phyloP scores from a whole-genome alignment of 2,888 invertebrate genomes.

The Parthenolecanium corni region DNA sequence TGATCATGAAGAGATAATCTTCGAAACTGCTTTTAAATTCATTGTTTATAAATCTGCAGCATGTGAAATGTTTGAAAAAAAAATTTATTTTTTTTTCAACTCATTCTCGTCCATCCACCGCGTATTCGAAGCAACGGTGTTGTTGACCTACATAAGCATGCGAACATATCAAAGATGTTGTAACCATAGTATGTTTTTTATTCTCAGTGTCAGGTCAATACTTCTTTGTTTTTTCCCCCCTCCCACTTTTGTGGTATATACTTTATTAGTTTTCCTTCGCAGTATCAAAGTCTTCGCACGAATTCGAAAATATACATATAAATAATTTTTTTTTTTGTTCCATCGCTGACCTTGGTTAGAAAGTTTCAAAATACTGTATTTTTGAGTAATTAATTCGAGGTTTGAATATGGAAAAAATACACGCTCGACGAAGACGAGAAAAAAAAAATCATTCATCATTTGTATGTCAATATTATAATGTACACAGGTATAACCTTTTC shows the following conservation, averaged over 20 bases:
- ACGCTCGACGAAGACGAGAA: no score
- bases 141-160: slow-evolving; percentile 23
- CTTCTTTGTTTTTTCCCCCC: no score
- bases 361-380: slow-evolving; percentile 17
- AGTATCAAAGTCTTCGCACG: slow-evolving; percentile 18
- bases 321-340: slow-evolving; percentile 3
- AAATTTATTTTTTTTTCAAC: no score
- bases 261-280: slow-evolving; percentile 12
- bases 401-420: no score
- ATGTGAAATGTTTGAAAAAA: background rate
- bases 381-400: no score
- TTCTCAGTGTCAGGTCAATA: slow-evolving; percentile 14
- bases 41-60: background rate
- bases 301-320: slow-evolving; percentile 17
- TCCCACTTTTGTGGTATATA: background rate
- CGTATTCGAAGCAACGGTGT: slow-evolving; percentile 1
- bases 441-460: no score
- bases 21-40: background rate
- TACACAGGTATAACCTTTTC: no score
- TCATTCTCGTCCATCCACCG: background rate
- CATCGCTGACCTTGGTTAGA: slow-evolving; percentile 8
- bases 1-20: background rate
- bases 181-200: slow-evolving; percentile 16
- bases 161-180: slow-evolving; percentile 21
- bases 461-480: no score